Percentiles rank a stretch among this genome's conserved stretches.
These are phyloP conservation scores for Anhinga rufa DNA, from an alignment of 2,113 vertebrate genomes.

Conservation along the genomic window DNA sequence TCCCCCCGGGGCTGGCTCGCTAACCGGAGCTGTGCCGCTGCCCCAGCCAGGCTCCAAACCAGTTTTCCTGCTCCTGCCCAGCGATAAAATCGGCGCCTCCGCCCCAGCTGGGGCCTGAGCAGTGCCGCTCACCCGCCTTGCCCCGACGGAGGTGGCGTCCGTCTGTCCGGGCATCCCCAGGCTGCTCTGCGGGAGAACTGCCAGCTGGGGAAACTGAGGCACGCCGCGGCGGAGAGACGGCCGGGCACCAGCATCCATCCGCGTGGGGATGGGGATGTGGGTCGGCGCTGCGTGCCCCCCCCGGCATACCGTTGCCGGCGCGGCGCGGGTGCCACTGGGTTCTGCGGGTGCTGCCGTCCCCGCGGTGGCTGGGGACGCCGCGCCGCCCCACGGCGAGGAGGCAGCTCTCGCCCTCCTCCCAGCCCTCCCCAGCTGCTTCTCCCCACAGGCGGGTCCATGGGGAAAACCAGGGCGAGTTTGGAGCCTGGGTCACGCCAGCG, in stretches of 20 bases:
- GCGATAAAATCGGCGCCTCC: constrained; percentile 24
- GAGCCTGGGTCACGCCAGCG: background rate
- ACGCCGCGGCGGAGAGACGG: background rate
- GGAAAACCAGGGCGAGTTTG: constrained; percentile 27
- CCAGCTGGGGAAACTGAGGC: constrained; percentile 41
- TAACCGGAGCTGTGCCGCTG: background rate
- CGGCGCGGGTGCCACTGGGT: background rate
- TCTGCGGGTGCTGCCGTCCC: background rate
- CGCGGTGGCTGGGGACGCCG: background rate
- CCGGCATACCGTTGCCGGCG: accelerated
- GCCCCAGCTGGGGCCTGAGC: background rate
- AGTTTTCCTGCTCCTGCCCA: background rate
- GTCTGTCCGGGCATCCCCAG: background rate
- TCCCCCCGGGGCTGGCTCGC: background rate
- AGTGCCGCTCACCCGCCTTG: background rate
- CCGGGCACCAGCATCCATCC: background rate
- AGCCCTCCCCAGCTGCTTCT: background rate
- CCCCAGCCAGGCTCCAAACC: constrained; percentile 1
- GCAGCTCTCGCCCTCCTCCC: background rate
- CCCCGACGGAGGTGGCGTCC: background rate
- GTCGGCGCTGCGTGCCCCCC: accelerated
- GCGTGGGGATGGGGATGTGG: background rate
- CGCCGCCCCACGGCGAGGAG: background rate
- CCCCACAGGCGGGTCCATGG: background rate
- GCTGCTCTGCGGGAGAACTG: background rate